Conservation (phyloP, 1,140 invertebrate genomes). For the Euura saliciscinereae region DNA sequence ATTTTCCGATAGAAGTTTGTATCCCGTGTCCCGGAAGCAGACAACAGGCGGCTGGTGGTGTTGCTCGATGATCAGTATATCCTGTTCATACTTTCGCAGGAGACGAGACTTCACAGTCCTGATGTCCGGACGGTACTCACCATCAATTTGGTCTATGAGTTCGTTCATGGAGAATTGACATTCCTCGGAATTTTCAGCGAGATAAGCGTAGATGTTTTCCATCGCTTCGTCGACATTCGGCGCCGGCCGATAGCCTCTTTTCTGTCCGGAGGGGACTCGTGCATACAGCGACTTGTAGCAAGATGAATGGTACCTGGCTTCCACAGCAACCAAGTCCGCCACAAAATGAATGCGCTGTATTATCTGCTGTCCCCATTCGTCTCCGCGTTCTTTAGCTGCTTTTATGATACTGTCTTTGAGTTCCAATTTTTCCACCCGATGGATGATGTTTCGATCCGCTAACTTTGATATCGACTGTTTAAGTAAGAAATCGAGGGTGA, state of each 20-base stretch:
- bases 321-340: neutral
- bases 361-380: neutral
- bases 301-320: neutral
- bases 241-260: neutral
- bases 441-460: neutral
- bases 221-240: neutral
- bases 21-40: conserved; percentile 21
- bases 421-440: neutral
- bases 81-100: neutral
- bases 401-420: neutral
- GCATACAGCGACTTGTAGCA: neutral
- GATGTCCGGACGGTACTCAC: neutral
- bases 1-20: conserved; percentile 19
- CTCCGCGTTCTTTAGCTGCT: neutral
- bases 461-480: no score
- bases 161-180: neutral
- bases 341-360: neutral
- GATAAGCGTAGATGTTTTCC: neutral
- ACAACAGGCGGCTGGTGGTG: conserved; percentile 10
- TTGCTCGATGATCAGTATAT: conserved; percentile 9
- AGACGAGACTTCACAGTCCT: neutral
- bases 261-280: neutral
- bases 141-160: neutral
- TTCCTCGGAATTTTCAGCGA: neutral
- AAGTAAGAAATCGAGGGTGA: no score